Conservation (phyloP, 2,113 vertebrate genomes). For the Drymodes brunneopygia region DNA sequence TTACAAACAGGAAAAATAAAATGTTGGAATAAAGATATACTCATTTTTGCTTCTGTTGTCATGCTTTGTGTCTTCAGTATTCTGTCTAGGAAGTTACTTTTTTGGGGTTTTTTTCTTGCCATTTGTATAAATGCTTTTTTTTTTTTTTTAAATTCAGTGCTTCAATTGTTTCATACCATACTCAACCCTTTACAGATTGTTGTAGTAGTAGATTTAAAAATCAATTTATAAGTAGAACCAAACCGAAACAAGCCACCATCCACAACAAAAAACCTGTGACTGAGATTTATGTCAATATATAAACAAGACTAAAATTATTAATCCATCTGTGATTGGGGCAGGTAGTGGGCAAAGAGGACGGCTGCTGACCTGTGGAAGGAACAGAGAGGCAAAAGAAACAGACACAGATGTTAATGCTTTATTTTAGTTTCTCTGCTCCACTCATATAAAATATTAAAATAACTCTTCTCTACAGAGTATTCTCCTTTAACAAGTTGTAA, state of each 20-base stretch:
- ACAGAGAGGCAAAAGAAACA: not conserved
- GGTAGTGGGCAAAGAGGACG: not conserved
- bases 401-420: not conserved
- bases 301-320: not conserved
- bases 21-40: not conserved
- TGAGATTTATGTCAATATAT: not conserved
- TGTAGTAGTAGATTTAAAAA: not conserved
- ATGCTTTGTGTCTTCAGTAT: not conserved
- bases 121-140: not conserved
- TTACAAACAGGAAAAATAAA: not conserved
- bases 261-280: not conserved
- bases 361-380: not conserved
- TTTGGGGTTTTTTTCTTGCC: rapidly evolving
- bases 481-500: not conserved
- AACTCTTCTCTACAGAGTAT: not conserved
- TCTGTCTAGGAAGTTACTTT: not conserved
- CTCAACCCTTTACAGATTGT: not conserved
- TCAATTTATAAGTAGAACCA: not conserved
- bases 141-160: not conserved
- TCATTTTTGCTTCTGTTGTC: not conserved
- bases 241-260: not conserved
- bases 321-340: rapidly evolving
- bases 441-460: not conserved
- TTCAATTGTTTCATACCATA: not conserved
- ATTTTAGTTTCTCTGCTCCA: not conserved